A percentile compares a stretch with the other conserved stretches of the same genome.
These are phyloP conservation scores for Embiotoca jacksoni DNA, from an alignment of 2,113 vertebrate species.

Conservation along the genomic window DNA sequence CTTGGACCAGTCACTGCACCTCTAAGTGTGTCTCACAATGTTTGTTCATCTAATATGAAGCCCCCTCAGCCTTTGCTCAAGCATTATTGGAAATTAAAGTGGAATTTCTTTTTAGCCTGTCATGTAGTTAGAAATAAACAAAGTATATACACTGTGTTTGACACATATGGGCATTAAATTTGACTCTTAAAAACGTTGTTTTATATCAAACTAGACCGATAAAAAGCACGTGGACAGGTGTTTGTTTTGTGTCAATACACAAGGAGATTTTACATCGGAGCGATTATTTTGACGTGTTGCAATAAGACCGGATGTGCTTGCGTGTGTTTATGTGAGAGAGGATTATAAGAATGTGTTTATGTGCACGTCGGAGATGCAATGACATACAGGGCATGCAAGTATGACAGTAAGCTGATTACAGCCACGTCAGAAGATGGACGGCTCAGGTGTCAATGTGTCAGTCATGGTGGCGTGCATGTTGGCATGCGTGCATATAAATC, in stretches of 20 bases:
- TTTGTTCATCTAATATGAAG: slow-evolving; percentile 57
- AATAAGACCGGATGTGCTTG: slow-evolving; percentile 7
- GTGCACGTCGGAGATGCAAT: slow-evolving; percentile 29
- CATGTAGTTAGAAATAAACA: background rate
- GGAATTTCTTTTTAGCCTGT: slow-evolving; percentile 24
- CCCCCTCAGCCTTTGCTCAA: slow-evolving; percentile 24
- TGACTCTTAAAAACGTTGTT: too few species aligned
- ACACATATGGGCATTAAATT: background rate
- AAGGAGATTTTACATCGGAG: background rate
- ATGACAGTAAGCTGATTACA: slow-evolving; percentile 69
- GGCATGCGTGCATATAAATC: slow-evolving; percentile 15
- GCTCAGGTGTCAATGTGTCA: slow-evolving; percentile 66
- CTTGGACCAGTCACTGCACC: slow-evolving; percentile 32
- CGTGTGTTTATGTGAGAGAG: background rate
- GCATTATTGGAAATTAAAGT: slow-evolving; percentile 51
- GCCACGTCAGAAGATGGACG: slow-evolving; percentile 52
- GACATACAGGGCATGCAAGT: slow-evolving; percentile 36
- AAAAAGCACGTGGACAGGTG: background rate
- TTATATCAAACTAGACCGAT: slow-evolving; percentile 1
- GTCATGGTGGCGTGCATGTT: slow-evolving; percentile 33
- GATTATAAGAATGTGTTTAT: slow-evolving; percentile 49
- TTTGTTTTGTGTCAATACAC: slow-evolving; percentile 1
- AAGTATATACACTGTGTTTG: background rate
- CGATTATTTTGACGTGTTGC: slow-evolving; percentile 20
- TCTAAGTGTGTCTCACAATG: slow-evolving; percentile 37